Conservation (phyloP, 1,140 invertebrate species). For the Megathymus violae region DNA sequence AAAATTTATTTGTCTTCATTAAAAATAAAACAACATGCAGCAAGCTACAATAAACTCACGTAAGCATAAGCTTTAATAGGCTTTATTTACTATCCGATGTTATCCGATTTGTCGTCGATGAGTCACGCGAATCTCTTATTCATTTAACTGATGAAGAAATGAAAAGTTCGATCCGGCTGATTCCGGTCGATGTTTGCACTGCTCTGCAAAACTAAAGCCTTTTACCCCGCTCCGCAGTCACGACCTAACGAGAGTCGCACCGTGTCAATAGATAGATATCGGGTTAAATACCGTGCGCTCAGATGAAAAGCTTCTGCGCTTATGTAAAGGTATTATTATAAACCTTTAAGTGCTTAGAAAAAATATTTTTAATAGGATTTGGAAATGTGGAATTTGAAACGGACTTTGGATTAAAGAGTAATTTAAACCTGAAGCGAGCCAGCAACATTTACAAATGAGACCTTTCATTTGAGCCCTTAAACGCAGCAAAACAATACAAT, state of each 20-base stretch:
- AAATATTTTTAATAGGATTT: conserved; percentile 11
- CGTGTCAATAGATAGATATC: conserved; percentile 29
- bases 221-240: conserved; percentile 22
- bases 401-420: too few species aligned
- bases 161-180: conserved; percentile 31
- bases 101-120: neutral
- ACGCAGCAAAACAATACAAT: too few species aligned
- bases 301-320: conserved; percentile 9
- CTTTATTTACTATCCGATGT: neutral
- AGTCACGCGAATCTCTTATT: conserved; percentile 39
- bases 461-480: too few species aligned
- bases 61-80: too few species aligned
- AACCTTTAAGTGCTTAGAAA: neutral
- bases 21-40: too few species aligned
- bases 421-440: too few species aligned
- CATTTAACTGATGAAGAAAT: conserved; percentile 50
- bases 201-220: conserved; percentile 32
- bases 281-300: conserved; percentile 13
- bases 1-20: too few species aligned
- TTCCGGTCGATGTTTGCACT: conserved; percentile 21
- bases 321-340: conserved; percentile 5
- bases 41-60: too few species aligned
- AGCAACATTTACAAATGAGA: too few species aligned
- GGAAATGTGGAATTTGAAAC: too few species aligned
- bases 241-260: conserved; percentile 22